These are phyloP conservation scores for Eptesicus fuscus DNA, from an alignment of 2,113 vertebrate genomes.

Conservation along the genomic window DNA sequence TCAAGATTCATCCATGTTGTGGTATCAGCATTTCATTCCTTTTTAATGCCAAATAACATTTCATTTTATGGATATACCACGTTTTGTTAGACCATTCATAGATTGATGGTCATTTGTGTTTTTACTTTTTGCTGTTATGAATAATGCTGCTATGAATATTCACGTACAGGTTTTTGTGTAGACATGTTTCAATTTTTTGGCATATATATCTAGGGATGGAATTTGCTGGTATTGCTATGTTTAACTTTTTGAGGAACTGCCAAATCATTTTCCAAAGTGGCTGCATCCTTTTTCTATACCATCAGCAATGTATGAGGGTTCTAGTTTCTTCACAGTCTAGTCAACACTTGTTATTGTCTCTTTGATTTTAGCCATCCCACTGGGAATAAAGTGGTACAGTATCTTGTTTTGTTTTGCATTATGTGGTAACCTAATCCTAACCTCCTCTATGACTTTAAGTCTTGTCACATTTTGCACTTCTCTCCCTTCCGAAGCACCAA, in stretches of 20 bases:
- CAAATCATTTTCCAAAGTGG: not conserved
- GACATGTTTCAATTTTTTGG: not conserved
- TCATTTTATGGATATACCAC: not conserved
- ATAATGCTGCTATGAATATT: not conserved
- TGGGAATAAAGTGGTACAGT: not conserved
- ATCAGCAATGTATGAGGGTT: not conserved
- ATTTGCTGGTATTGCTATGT: not conserved
- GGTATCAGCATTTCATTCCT: not conserved
- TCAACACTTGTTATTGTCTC: not conserved
- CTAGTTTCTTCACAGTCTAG: not conserved
- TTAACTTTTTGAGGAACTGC: not conserved
- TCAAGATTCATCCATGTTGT: not conserved
- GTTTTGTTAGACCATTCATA: not conserved
- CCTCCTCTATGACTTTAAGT: not conserved
- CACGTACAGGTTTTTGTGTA: not conserved
- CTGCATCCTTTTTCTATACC: not conserved
- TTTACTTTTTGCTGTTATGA: not conserved
- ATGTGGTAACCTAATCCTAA: not conserved
- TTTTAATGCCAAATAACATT: not conserved
- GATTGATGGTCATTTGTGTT: not conserved
- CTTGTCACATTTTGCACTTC: not conserved
- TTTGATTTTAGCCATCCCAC: not conserved
- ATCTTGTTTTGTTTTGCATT: not conserved
- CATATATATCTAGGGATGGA: not conserved
- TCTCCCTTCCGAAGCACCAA: not conserved